Percentiles rank a stretch among this genome's conserved stretches.
These are phyloP conservation scores for Rhynchonycteris naso DNA, from an alignment of 2,797 vertebrate genomes.

Conservation along the genomic window DNA sequence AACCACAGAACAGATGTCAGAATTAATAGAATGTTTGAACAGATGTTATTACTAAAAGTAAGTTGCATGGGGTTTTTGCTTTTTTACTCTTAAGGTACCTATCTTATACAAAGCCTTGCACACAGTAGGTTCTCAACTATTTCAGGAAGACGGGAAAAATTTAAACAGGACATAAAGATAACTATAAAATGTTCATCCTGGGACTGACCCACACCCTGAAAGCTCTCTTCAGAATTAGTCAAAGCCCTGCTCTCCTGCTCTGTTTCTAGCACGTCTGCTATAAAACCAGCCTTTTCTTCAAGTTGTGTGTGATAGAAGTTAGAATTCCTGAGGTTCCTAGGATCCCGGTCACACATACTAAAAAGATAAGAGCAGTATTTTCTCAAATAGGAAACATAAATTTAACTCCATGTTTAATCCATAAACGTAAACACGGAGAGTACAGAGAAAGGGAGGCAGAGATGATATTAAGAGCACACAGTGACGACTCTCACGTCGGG, in stretches of 20 bases:
- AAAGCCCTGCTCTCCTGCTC: neutral
- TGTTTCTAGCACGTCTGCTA: conserved; percentile 28
- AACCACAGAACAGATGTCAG: conserved; percentile 18
- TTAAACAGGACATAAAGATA: neutral
- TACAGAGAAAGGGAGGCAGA: neutral
- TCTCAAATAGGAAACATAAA: conserved; percentile 33
- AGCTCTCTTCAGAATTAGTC: neutral
- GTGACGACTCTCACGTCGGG: neutral
- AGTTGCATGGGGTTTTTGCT: neutral
- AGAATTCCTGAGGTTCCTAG: neutral
- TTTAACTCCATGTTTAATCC: neutral
- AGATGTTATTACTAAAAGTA: neutral
- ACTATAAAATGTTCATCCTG: conserved; percentile 41
- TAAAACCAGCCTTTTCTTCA: conserved; percentile 48
- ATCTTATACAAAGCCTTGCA: neutral
- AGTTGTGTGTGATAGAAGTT: neutral
- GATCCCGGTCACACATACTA: neutral
- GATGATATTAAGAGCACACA: neutral
- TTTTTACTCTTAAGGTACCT: neutral
- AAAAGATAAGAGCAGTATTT: neutral
- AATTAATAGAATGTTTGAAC: neutral
- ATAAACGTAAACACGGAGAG: neutral
- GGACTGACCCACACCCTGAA: neutral
- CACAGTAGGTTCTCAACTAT: neutral
- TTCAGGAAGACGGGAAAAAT: neutral